Conservation (phyloP, 2,797 vertebrate species). For the Benthosema pterotum region DNA sequence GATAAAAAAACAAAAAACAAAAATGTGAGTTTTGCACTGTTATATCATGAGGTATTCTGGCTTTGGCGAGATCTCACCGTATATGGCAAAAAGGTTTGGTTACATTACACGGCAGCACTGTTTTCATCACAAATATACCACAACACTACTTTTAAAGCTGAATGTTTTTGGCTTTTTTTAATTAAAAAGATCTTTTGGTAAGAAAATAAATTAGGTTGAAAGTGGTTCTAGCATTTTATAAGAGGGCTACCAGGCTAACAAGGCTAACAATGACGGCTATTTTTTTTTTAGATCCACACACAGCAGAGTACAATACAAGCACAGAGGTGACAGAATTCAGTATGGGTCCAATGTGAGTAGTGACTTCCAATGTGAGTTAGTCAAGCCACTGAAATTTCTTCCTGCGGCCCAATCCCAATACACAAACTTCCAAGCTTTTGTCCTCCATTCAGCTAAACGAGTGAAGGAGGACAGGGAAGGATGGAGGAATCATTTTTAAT, state of each 20-base stretch:
- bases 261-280: neutral
- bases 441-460: too few species aligned
- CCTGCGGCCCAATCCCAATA: too few species aligned
- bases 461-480: too few species aligned
- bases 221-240: constrained; percentile 37
- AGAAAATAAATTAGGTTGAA: constrained; percentile 67
- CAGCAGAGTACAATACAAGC: constrained; percentile 54
- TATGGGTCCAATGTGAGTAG: constrained; percentile 23
- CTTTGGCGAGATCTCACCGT: constrained; percentile 70
- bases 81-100: constrained; percentile 69
- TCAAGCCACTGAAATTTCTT: too few species aligned
- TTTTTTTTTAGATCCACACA: constrained; percentile 38
- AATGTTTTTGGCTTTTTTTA: constrained; percentile 62
- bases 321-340: constrained; percentile 54
- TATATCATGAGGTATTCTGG: constrained; percentile 77
- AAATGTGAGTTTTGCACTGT: constrained; percentile 54
- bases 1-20: constrained; percentile 33
- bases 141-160: constrained; percentile 75
- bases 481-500: too few species aligned
- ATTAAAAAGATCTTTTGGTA: constrained; percentile 61
- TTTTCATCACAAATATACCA: constrained; percentile 67
- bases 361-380: too few species aligned
- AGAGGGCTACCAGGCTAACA: constrained; percentile 33
- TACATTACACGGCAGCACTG: constrained; percentile 70
- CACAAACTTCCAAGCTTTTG: too few species aligned